Evolutionary conservation across 2,113 vertebrate species (phyloP).

Genomic region (Ophthalmolycus amberensis): DNA sequence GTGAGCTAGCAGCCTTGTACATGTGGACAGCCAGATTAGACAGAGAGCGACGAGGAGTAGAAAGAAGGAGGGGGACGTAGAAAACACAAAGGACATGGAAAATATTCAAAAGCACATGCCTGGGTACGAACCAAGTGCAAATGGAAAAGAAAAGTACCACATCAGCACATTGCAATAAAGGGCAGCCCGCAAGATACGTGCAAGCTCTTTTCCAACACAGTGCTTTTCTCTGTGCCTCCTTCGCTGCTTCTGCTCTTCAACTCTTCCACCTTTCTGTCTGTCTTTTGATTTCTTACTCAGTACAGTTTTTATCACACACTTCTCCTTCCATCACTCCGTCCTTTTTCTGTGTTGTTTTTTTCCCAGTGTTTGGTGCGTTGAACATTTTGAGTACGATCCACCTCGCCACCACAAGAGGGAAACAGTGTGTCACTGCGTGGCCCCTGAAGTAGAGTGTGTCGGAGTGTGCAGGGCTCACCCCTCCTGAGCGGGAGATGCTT

Average conservation of each 20-base stretch:
- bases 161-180: slow-evolving; percentile 79
- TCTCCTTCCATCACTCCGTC: neutral
- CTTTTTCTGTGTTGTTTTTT: slow-evolving; percentile 3
- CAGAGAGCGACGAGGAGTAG: slow-evolving; percentile 14
- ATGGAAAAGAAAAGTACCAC: slow-evolving; percentile 80
- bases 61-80: neutral
- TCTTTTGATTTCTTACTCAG: slow-evolving; percentile 40
- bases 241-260: slow-evolving; percentile 34
- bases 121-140: slow-evolving; percentile 73
- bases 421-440: slow-evolving; percentile 47
- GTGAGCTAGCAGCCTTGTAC: slow-evolving; percentile 65
- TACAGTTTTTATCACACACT: slow-evolving; percentile 18
- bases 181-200: slow-evolving; percentile 76
- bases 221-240: slow-evolving; percentile 57
- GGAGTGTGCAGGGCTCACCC: slow-evolving; percentile 79
- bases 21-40: slow-evolving; percentile 56
- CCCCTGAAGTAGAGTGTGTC: neutral
- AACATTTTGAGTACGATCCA: neutral
- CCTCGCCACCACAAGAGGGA: slow-evolving; percentile 81
- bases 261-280: slow-evolving; percentile 14
- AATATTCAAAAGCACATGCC: slow-evolving; percentile 72
- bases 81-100: slow-evolving; percentile 74
- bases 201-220: slow-evolving; percentile 70
- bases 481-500: slow-evolving; percentile 95
- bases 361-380: neutral